Percentiles rank a stretch among this genome's conserved stretches.
Evolutionary conservation across 2,113 vertebrate genomes (phyloP).

Genomic region (Phasianus colchicus): DNA sequence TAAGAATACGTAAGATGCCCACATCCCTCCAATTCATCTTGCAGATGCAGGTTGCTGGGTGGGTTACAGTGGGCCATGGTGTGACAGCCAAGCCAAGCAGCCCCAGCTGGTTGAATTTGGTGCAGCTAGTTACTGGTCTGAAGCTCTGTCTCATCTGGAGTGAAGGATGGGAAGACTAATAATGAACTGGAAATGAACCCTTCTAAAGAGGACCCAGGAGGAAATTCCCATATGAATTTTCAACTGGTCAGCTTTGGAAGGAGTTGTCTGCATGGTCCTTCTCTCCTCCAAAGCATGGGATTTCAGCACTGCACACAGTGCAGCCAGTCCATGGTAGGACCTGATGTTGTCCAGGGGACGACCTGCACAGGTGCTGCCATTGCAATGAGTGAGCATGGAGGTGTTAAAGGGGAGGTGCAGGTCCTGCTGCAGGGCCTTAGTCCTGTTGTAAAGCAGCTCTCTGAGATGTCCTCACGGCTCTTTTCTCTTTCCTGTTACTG

Average conservation of each 20-base stretch:
- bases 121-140: not conserved
- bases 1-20: not conserved
- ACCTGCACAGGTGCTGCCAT: not conserved
- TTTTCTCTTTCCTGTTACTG: slow-evolving; percentile 34
- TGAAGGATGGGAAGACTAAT: not conserved
- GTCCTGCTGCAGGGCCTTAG: not conserved
- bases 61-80: not conserved
- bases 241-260: not conserved
- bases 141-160: not conserved
- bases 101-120: not conserved
- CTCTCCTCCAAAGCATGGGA: not conserved
- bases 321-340: not conserved
- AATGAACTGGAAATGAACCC: not conserved
- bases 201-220: not conserved
- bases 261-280: not conserved
- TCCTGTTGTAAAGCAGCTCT: not conserved
- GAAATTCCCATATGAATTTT: not conserved
- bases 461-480: not conserved
- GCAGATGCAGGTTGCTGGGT: not conserved
- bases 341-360: not conserved
- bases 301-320: not conserved
- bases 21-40: not conserved
- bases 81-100: not conserved
- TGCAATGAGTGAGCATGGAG: not conserved
- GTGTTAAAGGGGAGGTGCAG: not conserved